phyloP scores from a whole-genome alignment of 1,140 invertebrate species.

The Cotesia glomerata region DNA sequence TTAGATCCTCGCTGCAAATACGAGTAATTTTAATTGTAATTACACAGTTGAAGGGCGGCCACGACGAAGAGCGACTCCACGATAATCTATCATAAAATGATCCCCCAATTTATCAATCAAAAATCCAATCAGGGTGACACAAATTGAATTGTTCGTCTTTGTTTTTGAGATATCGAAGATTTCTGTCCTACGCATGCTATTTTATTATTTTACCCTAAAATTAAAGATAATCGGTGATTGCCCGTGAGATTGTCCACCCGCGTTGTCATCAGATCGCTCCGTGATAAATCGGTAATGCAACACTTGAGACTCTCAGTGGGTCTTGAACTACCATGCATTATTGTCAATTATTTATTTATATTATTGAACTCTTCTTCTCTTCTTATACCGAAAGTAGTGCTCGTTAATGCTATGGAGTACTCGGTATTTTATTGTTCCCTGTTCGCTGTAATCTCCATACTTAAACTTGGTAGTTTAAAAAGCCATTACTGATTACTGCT shows the following conservation, averaged over 20 bases:
- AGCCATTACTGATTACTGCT: constrained; percentile 14
- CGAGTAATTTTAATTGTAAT: neutral
- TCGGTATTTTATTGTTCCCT: neutral
- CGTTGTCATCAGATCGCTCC: constrained; percentile 27
- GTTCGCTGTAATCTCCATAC: constrained; percentile 19
- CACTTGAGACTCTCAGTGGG: constrained; percentile 37
- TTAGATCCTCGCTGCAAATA: too few relatives aligned
- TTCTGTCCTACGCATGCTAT: constrained; percentile 18
- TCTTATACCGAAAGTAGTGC: neutral
- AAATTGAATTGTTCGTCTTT: too few relatives aligned
- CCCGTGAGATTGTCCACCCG: constrained; percentile 41
- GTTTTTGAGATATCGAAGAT: too few relatives aligned
- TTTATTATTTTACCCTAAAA: constrained; percentile 5
- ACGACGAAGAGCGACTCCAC: too few relatives aligned
- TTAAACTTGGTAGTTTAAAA: neutral
- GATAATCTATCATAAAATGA: too few relatives aligned
- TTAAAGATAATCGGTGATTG: constrained; percentile 42
- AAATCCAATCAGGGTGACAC: too few relatives aligned
- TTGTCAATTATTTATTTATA: neutral
- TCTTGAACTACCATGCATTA: neutral
- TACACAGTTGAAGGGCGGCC: neutral
- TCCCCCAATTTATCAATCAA: too few relatives aligned
- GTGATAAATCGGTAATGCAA: constrained; percentile 51
- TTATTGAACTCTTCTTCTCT: neutral
- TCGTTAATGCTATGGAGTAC: neutral